Evolutionary conservation across 2,797 vertebrate genomes (phyloP), one percentile per base, ranked within the genome.

Genomic region (Hyperoplus immaculatus): DNA sequence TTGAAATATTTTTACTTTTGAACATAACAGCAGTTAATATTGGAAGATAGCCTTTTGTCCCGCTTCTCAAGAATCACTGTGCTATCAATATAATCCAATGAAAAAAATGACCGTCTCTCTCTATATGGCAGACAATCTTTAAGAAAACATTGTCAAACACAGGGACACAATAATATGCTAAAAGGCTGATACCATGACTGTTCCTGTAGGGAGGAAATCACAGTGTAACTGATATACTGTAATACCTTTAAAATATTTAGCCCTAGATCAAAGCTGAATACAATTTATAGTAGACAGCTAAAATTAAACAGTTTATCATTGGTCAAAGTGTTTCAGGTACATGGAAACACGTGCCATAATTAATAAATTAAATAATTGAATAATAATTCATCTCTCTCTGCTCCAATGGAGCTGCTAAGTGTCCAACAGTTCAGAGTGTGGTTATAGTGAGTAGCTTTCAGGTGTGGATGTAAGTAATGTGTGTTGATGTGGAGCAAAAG

Each of bases 91-190:
- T 11, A 39, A 39, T 54, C 18, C 7, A 69, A 36, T 46, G n/a
- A 57, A 0, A 51, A 9, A 29, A 29, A 29, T 29, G 2, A 29
- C 29, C 3, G 29, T 29, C 29, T 29, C 29, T 29, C 29, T 50
- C 66, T 5, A 55, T 36, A 43, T 16, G 21, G 7, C 12, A 75
- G 2, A 67, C 12, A 41, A 16, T 18, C 4, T 15, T 38, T 14
- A 55, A 49, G 12, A 53, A 42, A 36, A 16, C 47, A 59, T 15
- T 38, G 11, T 67, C 51, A 67, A 61, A 66, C 18, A 21, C 45
- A 71, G 14, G 46, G 11, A 29, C 8, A 42, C 29, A 29, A 29
- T 39, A 60, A 53, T 12, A 59, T 1, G 14, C 5, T 47, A 45
- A 60, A 18, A 50, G 9, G 42, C 8, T 41, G 45, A 29, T 29